These are phyloP conservation scores for Lordiphosa clarofinis DNA, from an alignment of 1,140 invertebrate species.

Conservation along the genomic window DNA sequence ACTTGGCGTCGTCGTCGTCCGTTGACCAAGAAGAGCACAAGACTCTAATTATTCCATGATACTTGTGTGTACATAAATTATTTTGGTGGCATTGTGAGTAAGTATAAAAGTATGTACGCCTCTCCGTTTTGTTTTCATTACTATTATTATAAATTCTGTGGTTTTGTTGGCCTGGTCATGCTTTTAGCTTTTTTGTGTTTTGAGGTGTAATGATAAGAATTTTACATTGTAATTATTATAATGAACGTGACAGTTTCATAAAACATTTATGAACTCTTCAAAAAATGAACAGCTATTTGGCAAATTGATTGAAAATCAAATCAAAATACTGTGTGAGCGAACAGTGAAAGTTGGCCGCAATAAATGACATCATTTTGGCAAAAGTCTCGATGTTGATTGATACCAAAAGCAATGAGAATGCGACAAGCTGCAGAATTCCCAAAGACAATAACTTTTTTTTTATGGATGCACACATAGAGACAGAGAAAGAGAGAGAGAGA, in stretches of 20 bases:
- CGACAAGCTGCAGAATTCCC: conserved; percentile 10
- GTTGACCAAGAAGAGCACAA: conserved; percentile 31
- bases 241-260: too few species aligned
- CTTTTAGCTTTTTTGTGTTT: conserved; percentile 3
- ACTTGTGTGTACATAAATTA: conserved; percentile 1
- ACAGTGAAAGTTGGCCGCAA: conserved; percentile 68
- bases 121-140: conserved; percentile 63
- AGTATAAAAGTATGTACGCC: conserved; percentile 17
- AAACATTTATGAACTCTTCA: too few species aligned
- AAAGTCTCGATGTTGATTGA: conserved; percentile 27
- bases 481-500: background rate
- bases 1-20: conserved; percentile 9
- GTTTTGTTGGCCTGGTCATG: conserved; percentile 27
- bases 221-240: background rate
- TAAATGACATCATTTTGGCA: conserved; percentile 75
- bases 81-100: conserved; percentile 10
- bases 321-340: conserved; percentile 36
- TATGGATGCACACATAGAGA: conserved; percentile 28
- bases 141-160: conserved; percentile 37
- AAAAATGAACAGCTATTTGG: conserved; percentile 26
- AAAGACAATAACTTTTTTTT: conserved; percentile 12
- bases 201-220: conserved; percentile 4
- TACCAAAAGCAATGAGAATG: conserved; percentile 22
- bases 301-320: conserved; percentile 40
- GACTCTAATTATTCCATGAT: background rate